Percentiles rank a stretch among this genome's conserved stretches.
phyloP scores from a whole-genome alignment of 2,797 vertebrate genomes.

The Miichthys miiuy region DNA sequence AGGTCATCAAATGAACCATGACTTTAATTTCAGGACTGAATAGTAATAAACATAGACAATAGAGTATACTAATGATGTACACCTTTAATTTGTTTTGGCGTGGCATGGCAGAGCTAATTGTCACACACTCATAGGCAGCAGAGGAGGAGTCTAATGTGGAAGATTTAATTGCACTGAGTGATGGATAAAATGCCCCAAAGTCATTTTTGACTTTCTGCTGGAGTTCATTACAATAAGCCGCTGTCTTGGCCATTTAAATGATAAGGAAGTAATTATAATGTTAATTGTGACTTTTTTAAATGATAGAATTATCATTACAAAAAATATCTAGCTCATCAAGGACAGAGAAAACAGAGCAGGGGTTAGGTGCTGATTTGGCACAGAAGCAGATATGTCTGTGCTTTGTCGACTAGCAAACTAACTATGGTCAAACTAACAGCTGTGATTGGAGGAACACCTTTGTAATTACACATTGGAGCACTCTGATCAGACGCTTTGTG shows the following conservation, averaged over 20 bases:
- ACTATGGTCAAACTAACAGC: background rate
- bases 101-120: background rate
- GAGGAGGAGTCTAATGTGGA: slow-evolving; percentile 18
- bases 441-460: background rate
- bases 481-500: background rate
- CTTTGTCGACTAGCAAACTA: background rate
- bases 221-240: slow-evolving; percentile 17
- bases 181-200: background rate
- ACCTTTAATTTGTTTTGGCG: background rate
- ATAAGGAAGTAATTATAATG: slow-evolving; percentile 4
- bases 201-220: slow-evolving; percentile 2
- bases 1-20: too few species aligned
- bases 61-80: background rate
- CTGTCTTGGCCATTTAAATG: slow-evolving; percentile 12
- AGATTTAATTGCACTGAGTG: slow-evolving; percentile 9
- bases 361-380: background rate
- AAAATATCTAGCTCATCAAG: background rate
- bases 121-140: background rate
- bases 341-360: background rate
- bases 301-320: background rate
- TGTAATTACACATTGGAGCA: background rate
- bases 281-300: background rate
- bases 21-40: background rate
- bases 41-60: background rate
- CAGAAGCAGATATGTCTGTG: slow-evolving; percentile 1